phyloP scores from a whole-genome alignment of 2,888 invertebrate species.

The Chalcis sispes region DNA sequence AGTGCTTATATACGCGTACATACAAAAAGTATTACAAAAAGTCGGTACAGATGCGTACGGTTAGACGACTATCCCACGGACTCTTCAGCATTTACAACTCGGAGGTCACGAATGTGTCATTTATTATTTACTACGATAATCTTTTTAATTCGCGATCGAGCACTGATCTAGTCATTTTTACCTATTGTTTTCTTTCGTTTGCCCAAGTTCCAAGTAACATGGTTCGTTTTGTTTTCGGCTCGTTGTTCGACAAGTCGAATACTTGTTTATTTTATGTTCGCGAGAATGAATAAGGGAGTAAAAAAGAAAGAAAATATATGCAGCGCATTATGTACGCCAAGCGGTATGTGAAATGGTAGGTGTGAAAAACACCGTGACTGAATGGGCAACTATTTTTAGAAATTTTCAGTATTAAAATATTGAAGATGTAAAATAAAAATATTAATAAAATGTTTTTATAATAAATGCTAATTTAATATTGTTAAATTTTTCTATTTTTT shows the following conservation, averaged over 20 bases:
- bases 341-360: background rate
- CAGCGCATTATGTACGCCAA: too few species aligned
- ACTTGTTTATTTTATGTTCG: background rate
- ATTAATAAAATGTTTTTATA: too few species aligned
- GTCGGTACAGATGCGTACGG: background rate
- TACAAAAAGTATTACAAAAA: slow-evolving; percentile 12
- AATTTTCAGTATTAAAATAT: too few species aligned
- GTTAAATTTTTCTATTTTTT: too few species aligned
- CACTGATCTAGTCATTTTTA: too few species aligned
- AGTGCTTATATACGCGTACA: background rate
- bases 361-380: slow-evolving; percentile 21
- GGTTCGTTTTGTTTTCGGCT: background rate
- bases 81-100: slow-evolving; percentile 1
- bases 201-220: too few species aligned
- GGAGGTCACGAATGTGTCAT: slow-evolving; percentile 53
- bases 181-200: background rate
- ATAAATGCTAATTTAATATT: too few species aligned
- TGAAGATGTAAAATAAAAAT: too few species aligned
- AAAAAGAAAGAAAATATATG: too few species aligned
- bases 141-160: slow-evolving; percentile 63
- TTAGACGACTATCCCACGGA: background rate
- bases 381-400: too few species aligned
- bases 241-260: background rate
- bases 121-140: slow-evolving; percentile 63
- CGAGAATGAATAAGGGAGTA: too few species aligned